Evolutionary conservation across 2,113 vertebrate species (phyloP).

Genomic region (Ceyx cyanopectus): DNA sequence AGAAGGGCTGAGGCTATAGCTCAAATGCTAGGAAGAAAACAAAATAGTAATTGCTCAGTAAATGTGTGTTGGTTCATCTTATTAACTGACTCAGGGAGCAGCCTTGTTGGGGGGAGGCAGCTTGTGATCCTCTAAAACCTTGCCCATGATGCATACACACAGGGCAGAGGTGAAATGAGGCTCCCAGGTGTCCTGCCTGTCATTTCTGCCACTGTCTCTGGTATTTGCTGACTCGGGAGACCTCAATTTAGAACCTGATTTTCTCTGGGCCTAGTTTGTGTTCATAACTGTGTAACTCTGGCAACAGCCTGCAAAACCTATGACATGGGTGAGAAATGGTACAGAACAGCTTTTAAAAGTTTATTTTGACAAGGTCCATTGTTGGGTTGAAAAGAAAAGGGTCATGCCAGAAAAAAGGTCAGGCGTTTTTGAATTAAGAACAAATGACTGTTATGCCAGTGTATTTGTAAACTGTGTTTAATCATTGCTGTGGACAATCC

Average conservation of each 20-base stretch:
- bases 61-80: neutral
- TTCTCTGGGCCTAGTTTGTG: neutral
- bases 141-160: neutral
- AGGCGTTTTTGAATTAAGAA: neutral
- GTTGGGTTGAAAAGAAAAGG: constrained; percentile 4
- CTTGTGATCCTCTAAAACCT: neutral
- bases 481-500: constrained; percentile 10
- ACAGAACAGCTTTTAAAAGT: neutral
- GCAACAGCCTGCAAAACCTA: neutral
- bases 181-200: neutral
- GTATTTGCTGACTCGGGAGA: constrained; percentile 10
- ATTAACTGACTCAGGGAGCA: neutral
- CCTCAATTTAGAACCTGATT: neutral
- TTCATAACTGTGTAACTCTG: neutral
- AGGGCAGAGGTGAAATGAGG: neutral
- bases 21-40: neutral
- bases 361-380: constrained; percentile 7
- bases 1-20: neutral
- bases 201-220: constrained; percentile 3
- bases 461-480: constrained; percentile 18
- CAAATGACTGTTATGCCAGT: neutral
- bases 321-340: neutral
- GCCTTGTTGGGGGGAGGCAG: neutral
- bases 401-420: neutral
- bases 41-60: neutral